Base-by-base conservation (phyloP, 2,797 vertebrate genomes). In the Macropodus opercularis region DNA sequence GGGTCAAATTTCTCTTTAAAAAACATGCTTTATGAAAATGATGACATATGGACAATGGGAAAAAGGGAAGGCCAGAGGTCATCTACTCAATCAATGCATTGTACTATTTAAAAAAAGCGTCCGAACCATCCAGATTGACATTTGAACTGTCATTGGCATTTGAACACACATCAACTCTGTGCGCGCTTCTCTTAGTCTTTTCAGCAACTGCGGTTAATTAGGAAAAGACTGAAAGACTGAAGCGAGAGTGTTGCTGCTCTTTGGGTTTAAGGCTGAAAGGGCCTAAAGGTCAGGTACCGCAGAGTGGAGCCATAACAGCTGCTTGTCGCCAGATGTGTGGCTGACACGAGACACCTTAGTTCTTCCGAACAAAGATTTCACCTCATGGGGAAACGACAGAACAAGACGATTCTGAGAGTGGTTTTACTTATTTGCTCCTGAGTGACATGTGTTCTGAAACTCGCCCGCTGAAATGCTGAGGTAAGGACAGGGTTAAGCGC, bases 341-440 rank as follows among this genome's bases (percentile, higher is more conserved):
- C 60, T 1, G 13, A 39, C 36, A 36, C 8, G 52, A 38, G 38
- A 47, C 23, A 38, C 17, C 40, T 53, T 14, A 51, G 32, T 46
- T 27, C 47, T 59, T 10, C 19, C 40, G 29, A 75, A 63, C 63
- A 72, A 50, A 42, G 46, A 71, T 71, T 69, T 66, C 41, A 29
- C 50, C 43, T 34, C 46, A 53, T 35, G 48, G 49, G 53, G 8
- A 44, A 57, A 44, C 29, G 15, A 50, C 39, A 18, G 27, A 57
- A 54, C 61, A 54, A n/a, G n/a, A n/a, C n/a, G n/a, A n/a, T 11
- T 27, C 35, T 0, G 12, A 35, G 36, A 50, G 24, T 1, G 5
- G 10, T 52, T 11, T 8, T 2, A 6, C 67, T 49, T n/a, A 23
- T 38, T 69, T 63, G 46, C 48, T 64, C 32, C 39, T 61, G 36